phyloP scores from a whole-genome alignment of 2,113 vertebrate genomes.

The Eulacestoma nigropectus region DNA sequence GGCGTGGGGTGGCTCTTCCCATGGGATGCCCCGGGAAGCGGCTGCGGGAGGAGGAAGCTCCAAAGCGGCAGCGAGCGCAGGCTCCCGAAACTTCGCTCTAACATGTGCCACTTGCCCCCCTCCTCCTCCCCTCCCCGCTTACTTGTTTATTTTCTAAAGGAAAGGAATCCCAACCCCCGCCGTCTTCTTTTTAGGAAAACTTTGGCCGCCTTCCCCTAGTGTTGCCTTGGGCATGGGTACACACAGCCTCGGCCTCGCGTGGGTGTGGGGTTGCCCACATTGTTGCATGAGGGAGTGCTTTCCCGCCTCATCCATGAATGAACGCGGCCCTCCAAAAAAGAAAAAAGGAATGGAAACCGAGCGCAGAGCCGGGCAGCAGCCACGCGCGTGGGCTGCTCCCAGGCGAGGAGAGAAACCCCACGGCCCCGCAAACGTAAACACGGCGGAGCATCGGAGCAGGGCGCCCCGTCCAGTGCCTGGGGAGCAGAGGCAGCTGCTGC shows the following conservation, averaged over 20 bases:
- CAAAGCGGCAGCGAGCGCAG: not conserved
- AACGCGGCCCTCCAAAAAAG: not conserved
- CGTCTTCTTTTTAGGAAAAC: not conserved
- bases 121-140: not conserved
- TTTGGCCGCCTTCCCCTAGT: not conserved
- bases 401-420: not conserved
- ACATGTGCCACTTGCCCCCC: not conserved
- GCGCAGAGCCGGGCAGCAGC: not conserved
- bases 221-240: not conserved
- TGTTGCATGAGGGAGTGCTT: not conserved
- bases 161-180: not conserved
- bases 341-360: not conserved
- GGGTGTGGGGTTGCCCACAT: not conserved
- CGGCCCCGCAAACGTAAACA: not conserved
- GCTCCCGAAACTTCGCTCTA: not conserved
- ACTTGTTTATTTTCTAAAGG: not conserved
- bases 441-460: not conserved
- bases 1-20: not conserved
- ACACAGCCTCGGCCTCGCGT: not conserved
- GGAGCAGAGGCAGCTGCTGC: not conserved
- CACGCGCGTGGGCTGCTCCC: not conserved
- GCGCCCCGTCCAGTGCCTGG: not conserved
- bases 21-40: not conserved
- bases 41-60: not conserved
- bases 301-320: not conserved